These are phyloP conservation scores for Centropus unirufus DNA, from an alignment of 2,113 vertebrate genomes.

Conservation along the genomic window DNA sequence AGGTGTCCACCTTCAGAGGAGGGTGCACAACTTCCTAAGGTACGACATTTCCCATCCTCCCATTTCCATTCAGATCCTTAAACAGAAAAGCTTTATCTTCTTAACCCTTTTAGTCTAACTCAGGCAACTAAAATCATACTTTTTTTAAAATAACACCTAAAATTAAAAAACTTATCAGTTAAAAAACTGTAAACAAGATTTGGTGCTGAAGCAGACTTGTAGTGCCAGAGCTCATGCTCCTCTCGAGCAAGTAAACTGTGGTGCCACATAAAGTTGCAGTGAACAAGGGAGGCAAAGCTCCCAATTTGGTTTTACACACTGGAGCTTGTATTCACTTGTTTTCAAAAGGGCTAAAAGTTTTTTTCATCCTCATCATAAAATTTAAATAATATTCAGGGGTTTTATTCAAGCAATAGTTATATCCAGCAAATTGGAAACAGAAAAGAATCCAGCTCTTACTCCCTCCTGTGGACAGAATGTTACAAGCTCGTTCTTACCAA, in stretches of 20 bases:
- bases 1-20: not conserved
- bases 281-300: not conserved
- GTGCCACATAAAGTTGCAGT: not conserved
- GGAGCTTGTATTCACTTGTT: not conserved
- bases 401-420: slow-evolving; percentile 24
- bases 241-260: not conserved
- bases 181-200: slow-evolving; percentile 57
- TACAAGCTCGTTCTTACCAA: not conserved
- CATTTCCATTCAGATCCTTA: not conserved
- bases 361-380: not conserved
- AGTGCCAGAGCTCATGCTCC: not conserved
- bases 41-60: not conserved
- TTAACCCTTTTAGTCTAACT: not conserved
- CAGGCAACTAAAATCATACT: not conserved
- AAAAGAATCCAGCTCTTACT: not conserved
- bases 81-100: not conserved
- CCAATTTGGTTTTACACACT: not conserved
- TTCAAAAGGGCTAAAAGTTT: not conserved
- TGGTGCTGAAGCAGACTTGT: slow-evolving; percentile 24
- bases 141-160: not conserved
- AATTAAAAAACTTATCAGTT: not conserved
- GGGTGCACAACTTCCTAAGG: not conserved
- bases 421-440: not conserved
- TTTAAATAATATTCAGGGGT: slow-evolving; percentile 32
- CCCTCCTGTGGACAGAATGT: not conserved